phyloP scores from a whole-genome alignment of 2,113 vertebrate genomes.

The Butastur rufipennis region DNA sequence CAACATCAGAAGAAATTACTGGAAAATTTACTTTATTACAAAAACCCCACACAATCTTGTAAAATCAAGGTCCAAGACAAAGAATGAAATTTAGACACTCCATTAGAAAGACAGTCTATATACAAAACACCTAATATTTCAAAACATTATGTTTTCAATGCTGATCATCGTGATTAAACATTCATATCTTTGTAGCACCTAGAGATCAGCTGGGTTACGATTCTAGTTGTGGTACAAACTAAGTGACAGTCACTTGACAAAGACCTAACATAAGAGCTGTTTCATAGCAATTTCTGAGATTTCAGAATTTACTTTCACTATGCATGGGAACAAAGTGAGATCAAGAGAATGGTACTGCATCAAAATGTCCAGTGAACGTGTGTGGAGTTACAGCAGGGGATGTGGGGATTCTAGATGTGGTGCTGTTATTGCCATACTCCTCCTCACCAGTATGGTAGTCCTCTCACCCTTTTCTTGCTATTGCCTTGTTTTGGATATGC shows the following conservation, averaged over 20 bases:
- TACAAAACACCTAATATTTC: conserved; percentile 33
- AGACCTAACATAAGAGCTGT: background rate
- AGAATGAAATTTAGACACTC: background rate
- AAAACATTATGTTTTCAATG: background rate
- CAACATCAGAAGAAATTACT: conserved; percentile 37
- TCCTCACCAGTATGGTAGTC: background rate
- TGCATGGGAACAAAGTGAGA: background rate
- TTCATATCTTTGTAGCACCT: conserved; percentile 2
- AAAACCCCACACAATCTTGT: background rate
- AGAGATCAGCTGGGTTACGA: conserved; percentile 3
- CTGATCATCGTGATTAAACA: conserved; percentile 39
- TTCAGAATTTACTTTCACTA: background rate
- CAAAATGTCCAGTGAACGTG: background rate
- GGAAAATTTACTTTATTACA: background rate
- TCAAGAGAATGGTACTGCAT: background rate
- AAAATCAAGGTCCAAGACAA: conserved; percentile 1
- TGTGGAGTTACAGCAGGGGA: background rate
- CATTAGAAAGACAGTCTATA: conserved; percentile 20
- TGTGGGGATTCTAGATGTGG: background rate
- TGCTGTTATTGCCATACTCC: background rate
- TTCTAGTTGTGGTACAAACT: background rate
- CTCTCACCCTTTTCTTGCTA: background rate
- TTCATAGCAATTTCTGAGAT: background rate
- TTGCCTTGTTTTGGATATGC: background rate
- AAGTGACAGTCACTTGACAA: background rate